Evolutionary conservation across 2,888 invertebrate species (phyloP), one percentile per base, ranked within the genome.

Genomic region (Ophion slaviceki): DNA sequence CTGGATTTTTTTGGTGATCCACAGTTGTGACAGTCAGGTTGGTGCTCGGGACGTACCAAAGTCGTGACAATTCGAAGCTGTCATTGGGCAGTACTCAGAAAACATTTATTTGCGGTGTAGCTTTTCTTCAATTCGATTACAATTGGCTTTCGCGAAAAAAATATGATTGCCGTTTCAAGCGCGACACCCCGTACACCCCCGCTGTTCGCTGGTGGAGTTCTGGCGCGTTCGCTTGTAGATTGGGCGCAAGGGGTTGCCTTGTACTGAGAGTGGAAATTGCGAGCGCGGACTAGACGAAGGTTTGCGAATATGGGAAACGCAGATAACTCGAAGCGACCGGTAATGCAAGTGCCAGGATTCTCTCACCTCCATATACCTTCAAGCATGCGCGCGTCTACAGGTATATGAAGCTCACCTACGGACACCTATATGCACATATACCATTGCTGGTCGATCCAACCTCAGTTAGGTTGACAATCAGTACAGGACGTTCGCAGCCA

Each of bases 251-350:
- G 47, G 28, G 83, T 67, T 76, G n/a, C 67, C 71, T 32, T 53
- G 77, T 72, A 68, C 74, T 79, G 62, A 47, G 64, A 62, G 62
- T 79, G 81, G 81, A 78, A 70, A 80, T 53, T 78, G 82, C 80
- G 66, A 75, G 75, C 53, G 59, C 11, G 67, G 80, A 78, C 67
- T 84, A 82, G 87, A 78, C 82, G 78, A 80, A 77, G 77, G 84
- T 86, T 84, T 82, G 87, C 88, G 92, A 92, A 92, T 92, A 90
- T 92, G 92, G 92, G 90, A 89, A 92, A 91, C 90, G 91, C 90
- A 92, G 93, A 93, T 93, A 93, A 93, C 93, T 93, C 90, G 92
- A 88, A 91, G 89, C 89, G 92, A 92, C 93, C 91, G 91, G 92
- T 91, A 92, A 92, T 91, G 90, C 89, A 87, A 90, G 89, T 86